A percentile compares a stretch with the other conserved stretches of the same genome.
phyloP scores from a whole-genome alignment of 2,797 vertebrate genomes.

The Sebastes minor region DNA sequence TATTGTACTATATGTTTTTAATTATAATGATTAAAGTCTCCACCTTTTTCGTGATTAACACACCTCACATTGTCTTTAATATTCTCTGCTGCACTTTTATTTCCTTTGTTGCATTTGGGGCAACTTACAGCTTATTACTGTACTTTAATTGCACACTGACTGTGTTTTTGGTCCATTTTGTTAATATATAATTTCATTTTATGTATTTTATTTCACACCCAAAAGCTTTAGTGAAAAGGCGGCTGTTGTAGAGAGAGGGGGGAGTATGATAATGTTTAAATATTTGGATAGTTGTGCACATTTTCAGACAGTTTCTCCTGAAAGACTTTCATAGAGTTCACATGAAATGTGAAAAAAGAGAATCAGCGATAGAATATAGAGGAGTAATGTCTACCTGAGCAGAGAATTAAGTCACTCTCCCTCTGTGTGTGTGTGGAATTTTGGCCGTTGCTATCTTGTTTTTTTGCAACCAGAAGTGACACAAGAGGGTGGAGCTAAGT shows the following conservation, averaged over 20 bases:
- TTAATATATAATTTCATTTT: background rate
- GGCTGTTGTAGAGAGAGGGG: no score
- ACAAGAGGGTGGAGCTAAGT: no score
- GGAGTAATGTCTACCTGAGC: no score
- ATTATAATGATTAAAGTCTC: background rate
- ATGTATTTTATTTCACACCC: background rate
- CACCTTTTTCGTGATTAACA: accelerated
- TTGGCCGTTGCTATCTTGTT: no score
- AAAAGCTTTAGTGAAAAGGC: background rate
- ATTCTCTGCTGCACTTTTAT: background rate
- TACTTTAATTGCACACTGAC: background rate
- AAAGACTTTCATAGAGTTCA: background rate
- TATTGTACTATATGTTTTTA: background rate
- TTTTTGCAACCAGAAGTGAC: no score
- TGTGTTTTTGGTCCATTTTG: background rate
- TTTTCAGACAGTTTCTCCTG: background rate
- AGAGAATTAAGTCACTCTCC: no score
- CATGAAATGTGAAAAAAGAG: background rate
- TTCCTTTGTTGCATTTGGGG: background rate
- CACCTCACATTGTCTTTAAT: background rate
- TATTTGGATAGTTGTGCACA: background rate
- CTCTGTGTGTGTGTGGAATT: no score
- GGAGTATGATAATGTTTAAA: no score
- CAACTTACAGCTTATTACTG: background rate
- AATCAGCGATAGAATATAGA: background rate